phyloP scores from a whole-genome alignment of 2,113 vertebrate genomes.

The Scatophagus argus region DNA sequence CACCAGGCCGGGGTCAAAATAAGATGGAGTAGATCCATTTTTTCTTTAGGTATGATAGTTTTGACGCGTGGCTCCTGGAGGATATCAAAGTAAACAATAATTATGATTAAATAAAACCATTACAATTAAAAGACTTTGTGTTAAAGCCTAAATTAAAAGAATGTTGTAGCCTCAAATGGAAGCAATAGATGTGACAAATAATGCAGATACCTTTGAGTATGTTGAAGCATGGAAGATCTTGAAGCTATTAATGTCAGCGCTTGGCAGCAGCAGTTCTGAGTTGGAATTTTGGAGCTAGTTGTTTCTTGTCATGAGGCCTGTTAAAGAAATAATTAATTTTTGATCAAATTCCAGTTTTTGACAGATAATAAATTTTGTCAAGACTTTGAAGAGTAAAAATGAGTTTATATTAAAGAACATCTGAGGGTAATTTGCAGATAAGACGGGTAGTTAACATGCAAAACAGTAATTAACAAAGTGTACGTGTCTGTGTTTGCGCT shows the following conservation, averaged over 20 bases:
- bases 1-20: background rate
- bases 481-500: slow-evolving; percentile 17
- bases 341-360: slow-evolving; percentile 55
- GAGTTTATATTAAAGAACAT: slow-evolving; percentile 39
- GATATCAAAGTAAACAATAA: background rate
- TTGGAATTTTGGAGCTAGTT: slow-evolving; percentile 74
- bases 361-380: slow-evolving; percentile 56
- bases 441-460: background rate
- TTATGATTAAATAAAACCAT: slow-evolving; percentile 33
- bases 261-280: slow-evolving; percentile 59
- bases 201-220: slow-evolving; percentile 41
- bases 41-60: background rate
- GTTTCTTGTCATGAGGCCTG: slow-evolving; percentile 69
- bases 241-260: slow-evolving; percentile 71
- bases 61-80: background rate
- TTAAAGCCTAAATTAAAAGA: too few relatives aligned
- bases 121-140: slow-evolving; percentile 4
- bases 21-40: background rate
- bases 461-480: slow-evolving; percentile 2
- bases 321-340: slow-evolving; percentile 65
- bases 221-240: slow-evolving; percentile 63
- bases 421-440: slow-evolving; percentile 16
- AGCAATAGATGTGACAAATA: slow-evolving; percentile 51
- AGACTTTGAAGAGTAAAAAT: slow-evolving; percentile 56
- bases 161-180: slow-evolving; percentile 40